These are phyloP conservation scores for Phalanger gymnotis DNA, from an alignment of 2,797 vertebrate species.

Conservation along the genomic window DNA sequence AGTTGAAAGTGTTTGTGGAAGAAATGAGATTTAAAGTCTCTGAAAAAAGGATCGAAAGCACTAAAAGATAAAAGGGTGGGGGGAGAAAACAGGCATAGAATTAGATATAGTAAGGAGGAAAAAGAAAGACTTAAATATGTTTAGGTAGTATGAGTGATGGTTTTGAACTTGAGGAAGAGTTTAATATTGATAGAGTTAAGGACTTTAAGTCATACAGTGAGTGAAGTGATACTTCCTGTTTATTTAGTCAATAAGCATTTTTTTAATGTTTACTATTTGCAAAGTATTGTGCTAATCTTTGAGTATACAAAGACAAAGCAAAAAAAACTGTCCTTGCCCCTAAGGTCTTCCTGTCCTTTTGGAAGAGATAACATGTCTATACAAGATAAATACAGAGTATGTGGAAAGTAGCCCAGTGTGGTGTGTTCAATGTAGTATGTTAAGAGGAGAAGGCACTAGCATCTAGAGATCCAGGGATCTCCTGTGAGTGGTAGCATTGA, in stretches of 20 bases:
- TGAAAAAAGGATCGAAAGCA: background rate
- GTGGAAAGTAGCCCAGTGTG: background rate
- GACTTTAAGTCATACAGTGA: slow-evolving; percentile 7
- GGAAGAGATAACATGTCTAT: background rate
- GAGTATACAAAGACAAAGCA: background rate
- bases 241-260: background rate
- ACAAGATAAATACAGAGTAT: background rate
- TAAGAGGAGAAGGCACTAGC: background rate
- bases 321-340: background rate
- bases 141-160: background rate
- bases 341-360: background rate
- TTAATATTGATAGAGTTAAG: background rate
- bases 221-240: background rate
- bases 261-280: background rate
- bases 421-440: background rate
- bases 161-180: background rate
- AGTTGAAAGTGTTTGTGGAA: slow-evolving; percentile 8
- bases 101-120: background rate
- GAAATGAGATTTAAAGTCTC: background rate
- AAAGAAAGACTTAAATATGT: background rate
- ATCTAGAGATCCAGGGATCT: background rate
- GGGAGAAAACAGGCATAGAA: background rate
- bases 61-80: background rate
- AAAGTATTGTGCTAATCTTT: background rate
- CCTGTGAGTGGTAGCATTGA: background rate